Evolutionary conservation across 2,113 vertebrate species (phyloP).

Genomic region (Rhabdomys dilectus): DNA sequence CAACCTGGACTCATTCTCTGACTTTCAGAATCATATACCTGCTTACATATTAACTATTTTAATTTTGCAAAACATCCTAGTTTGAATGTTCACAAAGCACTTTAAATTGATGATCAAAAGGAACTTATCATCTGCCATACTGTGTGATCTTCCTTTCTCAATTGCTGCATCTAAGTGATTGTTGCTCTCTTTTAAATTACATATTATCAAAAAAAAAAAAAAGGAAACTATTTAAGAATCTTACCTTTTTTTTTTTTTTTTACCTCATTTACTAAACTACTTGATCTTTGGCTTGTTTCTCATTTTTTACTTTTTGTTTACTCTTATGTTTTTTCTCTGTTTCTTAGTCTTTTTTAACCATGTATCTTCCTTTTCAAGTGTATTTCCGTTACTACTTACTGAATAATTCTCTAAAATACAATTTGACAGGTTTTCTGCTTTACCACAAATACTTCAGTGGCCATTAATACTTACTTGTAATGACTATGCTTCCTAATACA

Average conservation of each 20-base stretch:
- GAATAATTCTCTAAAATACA: not conserved
- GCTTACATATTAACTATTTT: not conserved
- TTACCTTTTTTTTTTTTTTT: too few relatives aligned
- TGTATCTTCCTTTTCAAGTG: not conserved
- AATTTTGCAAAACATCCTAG: not conserved
- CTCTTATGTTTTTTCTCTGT: not conserved
- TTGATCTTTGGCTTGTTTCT: constrained; percentile 7
- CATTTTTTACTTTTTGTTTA: not conserved
- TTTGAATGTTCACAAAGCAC: not conserved
- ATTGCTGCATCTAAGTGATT: not conserved
- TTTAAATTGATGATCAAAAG: not conserved
- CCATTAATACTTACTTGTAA: not conserved
- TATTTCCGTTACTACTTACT: not conserved
- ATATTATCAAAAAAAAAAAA: not conserved
- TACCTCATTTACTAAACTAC: not conserved
- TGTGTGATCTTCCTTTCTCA: not conserved
- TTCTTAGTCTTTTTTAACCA: not conserved
- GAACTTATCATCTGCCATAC: not conserved
- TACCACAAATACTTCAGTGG: not conserved
- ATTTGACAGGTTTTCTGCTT: not conserved
- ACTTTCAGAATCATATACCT: not conserved
- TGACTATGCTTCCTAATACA: not conserved
- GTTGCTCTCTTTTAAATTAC: not conserved
- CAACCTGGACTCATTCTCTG: not conserved
- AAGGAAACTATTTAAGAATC: not conserved